These are phyloP conservation scores for Reticulitermes speratus DNA, from an alignment of 1,140 invertebrate species.

Conservation along the genomic window DNA sequence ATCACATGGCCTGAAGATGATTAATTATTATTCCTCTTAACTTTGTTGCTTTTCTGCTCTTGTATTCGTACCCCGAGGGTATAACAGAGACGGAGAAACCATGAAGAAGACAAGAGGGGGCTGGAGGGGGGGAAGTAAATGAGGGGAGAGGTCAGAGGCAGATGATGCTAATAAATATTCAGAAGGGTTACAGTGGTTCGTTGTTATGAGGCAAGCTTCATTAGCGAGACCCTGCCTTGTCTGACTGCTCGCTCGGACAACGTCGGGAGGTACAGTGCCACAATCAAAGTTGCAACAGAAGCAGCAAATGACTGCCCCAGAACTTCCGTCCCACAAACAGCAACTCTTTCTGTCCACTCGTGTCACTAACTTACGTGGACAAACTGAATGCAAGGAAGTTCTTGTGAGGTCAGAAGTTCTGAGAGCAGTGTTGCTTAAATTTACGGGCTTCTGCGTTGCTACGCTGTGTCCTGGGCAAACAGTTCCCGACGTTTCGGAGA, in stretches of 20 bases:
- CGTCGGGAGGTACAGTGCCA: not conserved
- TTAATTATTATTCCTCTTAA: slow-evolving; percentile 20
- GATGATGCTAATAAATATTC: slow-evolving; percentile 19
- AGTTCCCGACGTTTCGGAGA: no score
- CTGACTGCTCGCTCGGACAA: not conserved
- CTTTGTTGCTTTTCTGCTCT: slow-evolving; percentile 15
- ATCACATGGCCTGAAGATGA: slow-evolving; percentile 9
- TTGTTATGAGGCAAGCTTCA: slow-evolving; percentile 1
- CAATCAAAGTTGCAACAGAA: not conserved
- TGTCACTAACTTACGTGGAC: no score
- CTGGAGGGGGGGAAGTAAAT: not conserved
- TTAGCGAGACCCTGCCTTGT: not conserved
- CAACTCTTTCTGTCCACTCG: no score
- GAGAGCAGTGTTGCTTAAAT: no score
- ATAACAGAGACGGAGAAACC: not conserved
- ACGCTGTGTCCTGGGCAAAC: no score
- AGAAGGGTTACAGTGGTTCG: not conserved
- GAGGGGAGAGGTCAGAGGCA: slow-evolving; percentile 6
- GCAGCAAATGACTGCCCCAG: not conserved
- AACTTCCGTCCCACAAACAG: no score
- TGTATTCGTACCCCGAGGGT: slow-evolving; percentile 12
- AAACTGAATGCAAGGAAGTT: no score
- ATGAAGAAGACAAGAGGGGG: not conserved
- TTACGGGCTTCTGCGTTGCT: no score
- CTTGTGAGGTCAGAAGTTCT: no score